Evolutionary conservation across 2,888 invertebrate species (phyloP).

Genomic region (Troides aeacus): DNA sequence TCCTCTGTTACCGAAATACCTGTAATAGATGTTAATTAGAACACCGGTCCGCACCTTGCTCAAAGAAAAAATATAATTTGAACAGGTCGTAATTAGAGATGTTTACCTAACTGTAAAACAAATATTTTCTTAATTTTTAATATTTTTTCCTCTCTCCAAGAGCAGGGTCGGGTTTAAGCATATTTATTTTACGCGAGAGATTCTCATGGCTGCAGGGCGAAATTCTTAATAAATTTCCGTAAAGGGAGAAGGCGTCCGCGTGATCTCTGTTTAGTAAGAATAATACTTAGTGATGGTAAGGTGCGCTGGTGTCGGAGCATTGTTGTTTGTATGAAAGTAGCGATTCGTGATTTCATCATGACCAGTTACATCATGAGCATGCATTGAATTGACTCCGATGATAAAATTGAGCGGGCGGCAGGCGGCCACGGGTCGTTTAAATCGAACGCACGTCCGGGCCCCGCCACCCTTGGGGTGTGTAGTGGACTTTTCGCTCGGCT

Average conservation of each 20-base stretch:
- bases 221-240: conserved; percentile 38
- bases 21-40: conserved; percentile 79
- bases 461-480: conserved; percentile 66
- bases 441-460: conserved; percentile 77
- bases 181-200: conserved; percentile 71
- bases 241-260: conserved; percentile 6
- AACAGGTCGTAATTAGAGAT: conserved; percentile 79
- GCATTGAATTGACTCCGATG: conserved; percentile 41
- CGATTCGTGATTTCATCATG: background rate
- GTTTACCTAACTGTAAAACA: conserved; percentile 78
- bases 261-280: background rate
- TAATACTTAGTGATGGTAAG: background rate
- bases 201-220: conserved; percentile 60
- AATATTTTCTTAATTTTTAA: conserved; percentile 79
- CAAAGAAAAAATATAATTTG: conserved; percentile 76
- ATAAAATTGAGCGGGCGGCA: conserved; percentile 48
- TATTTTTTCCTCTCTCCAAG: conserved; percentile 67
- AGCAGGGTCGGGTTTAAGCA: conserved; percentile 74
- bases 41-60: conserved; percentile 62
- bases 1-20: conserved; percentile 74
- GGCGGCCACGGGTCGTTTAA: conserved; percentile 72
- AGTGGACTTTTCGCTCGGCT: conserved; percentile 79
- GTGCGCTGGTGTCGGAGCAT: background rate
- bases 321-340: background rate
- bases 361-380: conserved; percentile 34